Evolutionary conservation across 2,113 vertebrate genomes (phyloP), one percentile per base, ranked within the genome.

Genomic region (Panthera leo): DNA sequence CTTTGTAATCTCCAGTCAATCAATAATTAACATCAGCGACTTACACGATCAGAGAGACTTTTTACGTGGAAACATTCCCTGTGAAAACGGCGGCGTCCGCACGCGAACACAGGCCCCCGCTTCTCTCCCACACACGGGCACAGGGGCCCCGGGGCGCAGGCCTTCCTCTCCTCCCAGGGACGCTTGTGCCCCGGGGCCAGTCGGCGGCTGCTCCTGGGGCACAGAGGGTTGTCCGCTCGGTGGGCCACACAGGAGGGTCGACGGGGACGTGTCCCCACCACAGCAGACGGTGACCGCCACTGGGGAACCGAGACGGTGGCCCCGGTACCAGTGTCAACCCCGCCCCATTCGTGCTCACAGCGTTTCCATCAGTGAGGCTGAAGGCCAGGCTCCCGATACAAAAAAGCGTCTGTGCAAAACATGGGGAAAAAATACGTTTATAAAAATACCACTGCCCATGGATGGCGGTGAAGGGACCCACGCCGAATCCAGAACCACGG

Each of bases 121-220:
- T 68, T 2, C 29, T 63, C 16, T 6, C 58, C 25, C 27, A 31
- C 7, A 42, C 48, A 23, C 2, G 39, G 39, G 58, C 25, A 3
- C 34, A 4, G 31, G 71, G 19, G 36, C 7, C 31, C 21, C 0
- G 3, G 14, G 75, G 31, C 61, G 73, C 5, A 4, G 9, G n/a
- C 34, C n/a, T 7, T 19, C 27, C 67, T 29, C 25, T 21, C 36
- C 71, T 71, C 68, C 51, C 70, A 23, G 70, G 70, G 61, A 63
- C 23, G 23, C 23, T 25, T 23, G 61, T 23, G 61, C 70, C 87
- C 51, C 51, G 3, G 11, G 51, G 51, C 51, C 51, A 51, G 51
- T 51, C 51, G 51, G 13, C 3, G 51, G 51, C 51, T 51, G 51
- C 51, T 78, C 13, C 16, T 0, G 1, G 87, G 39, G 39, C 63